phyloP scores from a whole-genome alignment of 1,140 invertebrate genomes.

The Aphis craccivora region DNA sequence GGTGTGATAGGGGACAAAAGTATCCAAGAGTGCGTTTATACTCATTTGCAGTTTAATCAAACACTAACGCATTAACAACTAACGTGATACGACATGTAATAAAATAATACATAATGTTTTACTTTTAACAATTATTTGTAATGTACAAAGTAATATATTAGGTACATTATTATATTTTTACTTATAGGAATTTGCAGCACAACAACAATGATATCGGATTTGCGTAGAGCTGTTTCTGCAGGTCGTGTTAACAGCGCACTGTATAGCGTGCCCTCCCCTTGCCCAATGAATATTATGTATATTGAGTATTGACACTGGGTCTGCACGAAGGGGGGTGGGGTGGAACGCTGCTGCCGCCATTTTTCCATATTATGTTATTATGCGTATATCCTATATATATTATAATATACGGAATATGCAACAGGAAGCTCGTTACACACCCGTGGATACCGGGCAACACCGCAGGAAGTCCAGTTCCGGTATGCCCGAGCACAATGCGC shows the following conservation, averaged over 20 bases:
- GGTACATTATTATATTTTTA: too few species aligned
- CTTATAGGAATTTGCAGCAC: not conserved
- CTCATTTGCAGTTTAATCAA: too few species aligned
- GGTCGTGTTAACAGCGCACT: not conserved
- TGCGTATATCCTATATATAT: not conserved
- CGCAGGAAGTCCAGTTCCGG: conserved; percentile 52
- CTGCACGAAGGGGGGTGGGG: too few species aligned
- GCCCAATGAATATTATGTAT: not conserved
- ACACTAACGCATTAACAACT: not conserved
- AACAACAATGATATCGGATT: not conserved
- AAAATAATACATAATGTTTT: not conserved
- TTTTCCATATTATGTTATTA: not conserved
- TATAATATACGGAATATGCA: not conserved
- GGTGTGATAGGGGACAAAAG: too few species aligned
- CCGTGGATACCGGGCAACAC: conserved; percentile 4
- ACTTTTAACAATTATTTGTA: not conserved
- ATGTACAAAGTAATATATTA: not conserved
- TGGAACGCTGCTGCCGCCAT: not conserved
- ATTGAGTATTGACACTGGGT: not conserved
- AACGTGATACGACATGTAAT: not conserved
- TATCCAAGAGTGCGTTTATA: too few species aligned
- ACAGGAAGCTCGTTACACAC: conserved; percentile 56
- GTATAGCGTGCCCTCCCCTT: too few species aligned
- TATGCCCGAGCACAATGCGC: conserved; percentile 5
- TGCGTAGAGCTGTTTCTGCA: not conserved